These are phyloP conservation scores for Andrena praecox DNA, from an alignment of 2,888 invertebrate species.

Conservation along the genomic window DNA sequence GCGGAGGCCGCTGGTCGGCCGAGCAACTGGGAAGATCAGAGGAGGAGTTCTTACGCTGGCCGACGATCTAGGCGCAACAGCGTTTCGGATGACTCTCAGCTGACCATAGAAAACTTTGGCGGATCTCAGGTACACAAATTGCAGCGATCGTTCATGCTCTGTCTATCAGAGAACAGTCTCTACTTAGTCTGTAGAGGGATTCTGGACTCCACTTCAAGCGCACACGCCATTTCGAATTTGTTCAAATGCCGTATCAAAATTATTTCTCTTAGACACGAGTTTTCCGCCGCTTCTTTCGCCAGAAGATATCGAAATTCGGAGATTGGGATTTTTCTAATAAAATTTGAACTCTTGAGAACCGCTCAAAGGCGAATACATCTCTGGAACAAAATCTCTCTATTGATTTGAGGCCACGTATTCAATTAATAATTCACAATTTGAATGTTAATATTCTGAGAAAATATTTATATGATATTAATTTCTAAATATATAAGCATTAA, in stretches of 20 bases:
- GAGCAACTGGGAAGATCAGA: conserved; percentile 92
- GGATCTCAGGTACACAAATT: conserved; percentile 89
- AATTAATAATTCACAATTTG: too few species aligned
- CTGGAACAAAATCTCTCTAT: too few species aligned
- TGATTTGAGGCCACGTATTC: too few species aligned
- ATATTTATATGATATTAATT: too few species aligned
- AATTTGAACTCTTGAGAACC: too few species aligned
- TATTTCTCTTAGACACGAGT: neutral
- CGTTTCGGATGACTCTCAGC: conserved; percentile 93
- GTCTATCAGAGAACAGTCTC: neutral
- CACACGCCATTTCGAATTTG: neutral
- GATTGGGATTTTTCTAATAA: too few species aligned
- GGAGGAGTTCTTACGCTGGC: conserved; percentile 91
- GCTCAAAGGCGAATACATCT: too few species aligned
- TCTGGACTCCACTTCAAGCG: neutral
- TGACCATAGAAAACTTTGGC: conserved; percentile 97
- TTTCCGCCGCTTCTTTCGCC: too few species aligned
- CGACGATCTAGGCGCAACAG: conserved; percentile 94
- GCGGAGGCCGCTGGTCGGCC: conserved; percentile 92
- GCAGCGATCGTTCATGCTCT: neutral
- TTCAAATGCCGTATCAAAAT: neutral
- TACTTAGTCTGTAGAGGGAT: neutral
- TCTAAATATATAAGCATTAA: too few species aligned
- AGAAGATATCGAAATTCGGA: too few species aligned
- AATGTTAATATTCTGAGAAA: too few species aligned